Evolutionary conservation across 2,888 invertebrate genomes (phyloP).

Genomic region (Cosmorhoe ocellata): DNA sequence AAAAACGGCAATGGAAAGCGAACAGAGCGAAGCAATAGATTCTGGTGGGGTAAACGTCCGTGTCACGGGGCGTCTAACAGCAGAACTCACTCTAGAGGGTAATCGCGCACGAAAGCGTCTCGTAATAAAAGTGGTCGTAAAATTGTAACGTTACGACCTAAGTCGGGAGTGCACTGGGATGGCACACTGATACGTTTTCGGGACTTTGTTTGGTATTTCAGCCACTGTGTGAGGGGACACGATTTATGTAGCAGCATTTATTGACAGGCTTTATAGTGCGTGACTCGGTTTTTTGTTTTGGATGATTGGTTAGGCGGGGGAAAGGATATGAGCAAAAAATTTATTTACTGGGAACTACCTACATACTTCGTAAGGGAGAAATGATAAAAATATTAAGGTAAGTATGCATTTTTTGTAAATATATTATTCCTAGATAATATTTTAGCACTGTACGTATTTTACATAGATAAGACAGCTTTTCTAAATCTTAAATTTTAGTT

Average conservation of each 20-base stretch:
- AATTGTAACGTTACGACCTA: conserved; percentile 80
- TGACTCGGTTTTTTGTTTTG: conserved; percentile 27
- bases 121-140: conserved; percentile 80
- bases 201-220: conserved; percentile 52
- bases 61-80: conserved; percentile 71
- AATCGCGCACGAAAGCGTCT: conserved; percentile 82
- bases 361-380: not conserved
- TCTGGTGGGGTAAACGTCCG: conserved; percentile 50
- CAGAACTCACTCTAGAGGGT: conserved; percentile 82
- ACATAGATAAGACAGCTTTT: no score
- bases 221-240: conserved; percentile 36
- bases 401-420: no score
- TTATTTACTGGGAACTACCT: conserved; percentile 11
- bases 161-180: conserved; percentile 75
- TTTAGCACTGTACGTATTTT: no score
- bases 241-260: conserved; percentile 63
- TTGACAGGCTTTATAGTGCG: conserved; percentile 46
- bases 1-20: conserved; percentile 51
- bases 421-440: no score
- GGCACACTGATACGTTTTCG: conserved; percentile 76
- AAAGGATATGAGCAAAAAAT: conserved; percentile 16
- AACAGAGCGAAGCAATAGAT: conserved; percentile 39
- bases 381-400: not conserved
- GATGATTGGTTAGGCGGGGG: conserved; percentile 20
- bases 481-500: no score